Evolutionary conservation across 1,140 invertebrate genomes (phyloP), one percentile per base, ranked within the genome.

Genomic region (Choristoneura fumiferana): DNA sequence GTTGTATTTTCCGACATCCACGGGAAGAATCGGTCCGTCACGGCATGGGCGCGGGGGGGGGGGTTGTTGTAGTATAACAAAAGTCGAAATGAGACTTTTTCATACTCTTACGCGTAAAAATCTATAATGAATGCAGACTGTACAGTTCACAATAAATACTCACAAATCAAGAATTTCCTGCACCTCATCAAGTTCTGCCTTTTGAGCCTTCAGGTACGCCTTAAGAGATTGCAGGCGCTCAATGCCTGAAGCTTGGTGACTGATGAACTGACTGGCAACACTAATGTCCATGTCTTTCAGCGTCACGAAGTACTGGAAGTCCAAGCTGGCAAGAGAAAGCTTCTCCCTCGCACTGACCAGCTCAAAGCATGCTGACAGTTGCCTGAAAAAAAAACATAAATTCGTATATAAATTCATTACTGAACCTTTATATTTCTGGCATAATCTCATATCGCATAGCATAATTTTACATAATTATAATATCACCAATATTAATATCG

Each of bases 311-410:
- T 63, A 58, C 0, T 39, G 15, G 1, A 56, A 33, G 4, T 58
- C 10, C 6, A 38, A 57, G 5, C 63, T 22, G 0, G 72, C 62
- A 0, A 75, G 37, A 0, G 81, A 81, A 0, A 80, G 37, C 9
- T 83, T 76, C 43, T 87, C 83, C 36, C 73, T 68, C 0, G 73
- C 61, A 43, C 73, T 76, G 1, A 84, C 58, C 5, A 86, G 57
- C n/a, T 84, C 81, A 49, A 76, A 76, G 14, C 65, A 69, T 0
- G 76, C 74, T 53, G 75, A 66, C 14, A 86, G 54, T 29, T 83
- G 76, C 22, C 83, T 86, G 72, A 12, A 81, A 79, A 43, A 34
- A 6, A 36, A 17, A 58, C n/a, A n/a, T n/a, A n/a, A 13, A 57
- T 29, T 4, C 17, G 22, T 29, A 3, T 29, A 29, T 29, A 3